Percentiles rank a stretch among this genome's conserved stretches.
phyloP scores from a whole-genome alignment of 2,888 invertebrate genomes.

The Nysson spinosus region DNA sequence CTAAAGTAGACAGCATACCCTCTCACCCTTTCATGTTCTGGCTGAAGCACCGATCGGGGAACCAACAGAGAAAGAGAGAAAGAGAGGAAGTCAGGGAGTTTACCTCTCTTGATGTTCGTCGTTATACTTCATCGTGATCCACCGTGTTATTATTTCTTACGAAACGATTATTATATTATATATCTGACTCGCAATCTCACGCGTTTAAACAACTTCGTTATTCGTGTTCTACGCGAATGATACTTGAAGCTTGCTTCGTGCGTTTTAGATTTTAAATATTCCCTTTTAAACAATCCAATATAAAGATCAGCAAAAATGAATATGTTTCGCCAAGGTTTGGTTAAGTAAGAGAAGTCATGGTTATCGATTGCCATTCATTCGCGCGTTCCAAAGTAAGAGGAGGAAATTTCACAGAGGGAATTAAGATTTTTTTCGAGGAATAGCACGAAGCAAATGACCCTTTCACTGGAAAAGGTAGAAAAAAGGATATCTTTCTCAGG shows the following conservation, averaged over 20 bases:
- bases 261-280: too few relatives aligned
- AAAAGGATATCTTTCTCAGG: background rate
- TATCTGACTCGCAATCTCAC: too few relatives aligned
- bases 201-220: too few relatives aligned
- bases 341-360: too few relatives aligned
- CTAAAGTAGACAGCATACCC: slow-evolving; percentile 11
- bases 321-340: too few relatives aligned
- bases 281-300: too few relatives aligned
- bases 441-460: background rate
- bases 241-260: too few relatives aligned
- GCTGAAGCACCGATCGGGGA: background rate
- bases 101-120: background rate
- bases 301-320: too few relatives aligned
- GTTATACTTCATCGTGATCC: background rate
- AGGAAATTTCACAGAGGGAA: background rate
- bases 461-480: background rate
- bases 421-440: background rate
- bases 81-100: background rate
- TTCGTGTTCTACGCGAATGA: too few relatives aligned
- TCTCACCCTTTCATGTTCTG: background rate
- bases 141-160: background rate
- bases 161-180: background rate
- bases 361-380: background rate
- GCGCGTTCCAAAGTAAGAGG: background rate
- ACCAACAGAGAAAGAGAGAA: background rate